phyloP scores from a whole-genome alignment of 2,888 invertebrate species.

The Hoplodrina ambigua region DNA sequence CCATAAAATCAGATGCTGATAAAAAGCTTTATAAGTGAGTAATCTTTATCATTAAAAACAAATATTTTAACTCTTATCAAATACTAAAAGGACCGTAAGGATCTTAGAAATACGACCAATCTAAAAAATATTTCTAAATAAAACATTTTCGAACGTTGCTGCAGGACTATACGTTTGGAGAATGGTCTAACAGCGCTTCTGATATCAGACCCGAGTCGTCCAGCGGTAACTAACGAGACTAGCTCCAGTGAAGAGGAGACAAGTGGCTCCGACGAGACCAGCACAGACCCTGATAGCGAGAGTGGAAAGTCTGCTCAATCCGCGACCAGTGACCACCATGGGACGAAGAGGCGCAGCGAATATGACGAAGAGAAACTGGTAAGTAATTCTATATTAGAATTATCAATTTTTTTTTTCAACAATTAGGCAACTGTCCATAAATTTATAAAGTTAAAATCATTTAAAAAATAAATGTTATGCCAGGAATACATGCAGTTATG shows the following conservation, averaged over 20 bases:
- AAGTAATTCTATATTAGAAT: constrained; percentile 60
- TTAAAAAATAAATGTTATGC: not conserved
- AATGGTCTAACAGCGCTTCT: constrained; percentile 94
- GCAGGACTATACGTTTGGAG: constrained; percentile 81
- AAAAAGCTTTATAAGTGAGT: constrained; percentile 94
- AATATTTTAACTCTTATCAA: not conserved
- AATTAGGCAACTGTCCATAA: not conserved
- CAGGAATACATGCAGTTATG: not conserved
- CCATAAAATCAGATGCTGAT: constrained; percentile 94
- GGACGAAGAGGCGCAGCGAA: constrained; percentile 73
- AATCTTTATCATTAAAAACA: constrained; percentile 7
- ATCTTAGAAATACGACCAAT: not conserved
- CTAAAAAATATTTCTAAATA: constrained; percentile 19
- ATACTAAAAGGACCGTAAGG: not conserved
- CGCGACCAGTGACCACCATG: constrained; percentile 80
- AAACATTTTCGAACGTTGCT: constrained; percentile 32
- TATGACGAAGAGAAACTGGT: constrained; percentile 88
- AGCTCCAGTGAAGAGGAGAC: constrained; percentile 81
- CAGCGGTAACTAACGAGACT: constrained; percentile 68
- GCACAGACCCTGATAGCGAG: constrained; percentile 84
- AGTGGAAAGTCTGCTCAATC: constrained; percentile 79
- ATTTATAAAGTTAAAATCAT: not conserved
- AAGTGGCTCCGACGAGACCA: constrained; percentile 75
- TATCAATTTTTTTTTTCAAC: no score
- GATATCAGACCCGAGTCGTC: constrained; percentile 91